These are phyloP conservation scores for Amphimedon queenslandica DNA, from an alignment of 37 sponge, comb jelly and placozoan species.

Conservation along the genomic window DNA sequence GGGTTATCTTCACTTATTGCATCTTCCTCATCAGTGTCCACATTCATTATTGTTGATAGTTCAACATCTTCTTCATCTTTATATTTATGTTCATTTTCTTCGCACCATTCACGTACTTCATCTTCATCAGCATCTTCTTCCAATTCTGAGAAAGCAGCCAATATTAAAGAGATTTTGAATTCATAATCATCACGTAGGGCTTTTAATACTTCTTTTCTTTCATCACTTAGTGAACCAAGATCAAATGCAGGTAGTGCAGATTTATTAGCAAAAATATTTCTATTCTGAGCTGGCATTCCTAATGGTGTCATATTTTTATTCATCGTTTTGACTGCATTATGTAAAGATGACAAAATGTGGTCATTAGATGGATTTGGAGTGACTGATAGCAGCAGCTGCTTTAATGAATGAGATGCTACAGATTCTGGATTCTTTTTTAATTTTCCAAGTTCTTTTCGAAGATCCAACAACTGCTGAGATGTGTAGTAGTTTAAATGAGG, in stretches of 20 bases:
- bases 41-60: not conserved
- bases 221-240: not conserved
- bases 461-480: slow-evolving; percentile 44
- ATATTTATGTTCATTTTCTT: slow-evolving; percentile 18
- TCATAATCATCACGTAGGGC: not conserved
- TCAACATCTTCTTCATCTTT: slow-evolving; percentile 1
- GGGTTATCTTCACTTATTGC: slow-evolving; percentile 15
- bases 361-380: not conserved
- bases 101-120: slow-evolving; percentile 33
- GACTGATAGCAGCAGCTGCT: not conserved
- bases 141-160: not conserved
- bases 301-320: not conserved
- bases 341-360: not conserved
- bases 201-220: not conserved
- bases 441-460: slow-evolving; percentile 45
- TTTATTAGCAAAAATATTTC: no score
- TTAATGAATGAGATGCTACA: not conserved
- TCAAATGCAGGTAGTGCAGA: not conserved
- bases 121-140: slow-evolving; percentile 5
- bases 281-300: not conserved
- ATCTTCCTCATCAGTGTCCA: not conserved
- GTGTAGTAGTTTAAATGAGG: slow-evolving; percentile 74
- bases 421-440: slow-evolving; percentile 8
- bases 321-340: not conserved
- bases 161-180: not conserved